Evolutionary conservation across 1,140 invertebrate species (phyloP), one percentile per base, ranked within the genome.

Genomic region (Cydia fagiglandana): DNA sequence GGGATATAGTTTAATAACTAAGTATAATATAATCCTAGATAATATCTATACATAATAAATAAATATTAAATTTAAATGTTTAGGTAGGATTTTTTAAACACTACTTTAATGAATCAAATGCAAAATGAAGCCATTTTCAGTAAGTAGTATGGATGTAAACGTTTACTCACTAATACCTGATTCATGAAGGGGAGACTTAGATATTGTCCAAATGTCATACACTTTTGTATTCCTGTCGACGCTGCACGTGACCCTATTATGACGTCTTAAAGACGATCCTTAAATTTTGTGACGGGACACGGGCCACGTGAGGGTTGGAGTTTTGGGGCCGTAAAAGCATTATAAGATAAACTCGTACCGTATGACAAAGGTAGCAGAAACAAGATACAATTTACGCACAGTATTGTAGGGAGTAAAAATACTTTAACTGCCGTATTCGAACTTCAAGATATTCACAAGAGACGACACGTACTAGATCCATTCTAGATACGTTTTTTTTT

Each of bases 311-410:
- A 70, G 66, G 66, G 66, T 38, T 45, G 30, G n/a, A 24, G 17
- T 13, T 70, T 70, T 70, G n/a, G 66, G 66, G 66, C 45, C 34
- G 38, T 70, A 70, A 70, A 41, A 70, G 30, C 66, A 70, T 70
- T 38, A 70, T 24, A 70, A 41, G 64, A 68, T 68, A 34, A 61
- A 20, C 20, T 24, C 10, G 56, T 24, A 24, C 17, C 5, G 56
- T 24, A 61, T 47, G 45, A 15, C 6, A 61, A 61, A 61, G 20
- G 56, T 61, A 61, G 7, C 50, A n/a, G 15, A 50, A 50, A 53
- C 50, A 53, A 53, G n/a, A 53, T 53, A 17, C 50, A 53, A 53
- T 53, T 53, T 12, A 15, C 13, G 45, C 13, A 15, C 10, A 13
- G 45, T 47, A 15, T 47, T 47, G 45, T 47, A 47, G 12, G 45